Evolutionary conservation across 2,888 invertebrate genomes (phyloP).

Genomic region (Amblyjoppa fuscipennis): DNA sequence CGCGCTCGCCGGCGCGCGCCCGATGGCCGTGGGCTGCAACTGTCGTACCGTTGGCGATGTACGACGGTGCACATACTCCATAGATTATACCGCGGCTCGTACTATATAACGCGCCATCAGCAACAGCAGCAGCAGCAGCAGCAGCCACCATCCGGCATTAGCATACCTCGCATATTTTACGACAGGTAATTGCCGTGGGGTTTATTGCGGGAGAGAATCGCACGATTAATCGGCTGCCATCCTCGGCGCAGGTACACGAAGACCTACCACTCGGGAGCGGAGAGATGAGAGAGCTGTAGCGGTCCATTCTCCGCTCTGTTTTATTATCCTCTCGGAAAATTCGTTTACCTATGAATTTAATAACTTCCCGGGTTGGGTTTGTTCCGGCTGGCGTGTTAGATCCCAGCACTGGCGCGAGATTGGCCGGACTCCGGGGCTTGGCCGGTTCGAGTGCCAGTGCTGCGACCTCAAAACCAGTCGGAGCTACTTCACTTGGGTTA

Average conservation of each 20-base stretch:
- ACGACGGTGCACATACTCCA: constrained; percentile 2
- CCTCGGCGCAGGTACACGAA: constrained; percentile 42
- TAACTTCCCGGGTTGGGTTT: too few species aligned
- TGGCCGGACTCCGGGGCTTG: too few species aligned
- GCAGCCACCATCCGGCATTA: constrained; percentile 63
- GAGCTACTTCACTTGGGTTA: too few species aligned
- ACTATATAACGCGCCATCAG: constrained; percentile 20
- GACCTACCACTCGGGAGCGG: background rate
- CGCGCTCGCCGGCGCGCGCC: constrained; percentile 45
- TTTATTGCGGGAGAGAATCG: constrained; percentile 70
- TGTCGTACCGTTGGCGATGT: constrained; percentile 39
- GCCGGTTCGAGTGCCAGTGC: too few species aligned
- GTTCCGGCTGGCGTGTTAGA: too few species aligned
- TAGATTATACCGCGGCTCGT: constrained; percentile 9
- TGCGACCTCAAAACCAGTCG: too few species aligned
- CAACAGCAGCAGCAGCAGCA: background rate
- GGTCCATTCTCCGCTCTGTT: background rate
- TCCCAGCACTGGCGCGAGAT: too few species aligned
- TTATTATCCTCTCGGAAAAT: background rate
- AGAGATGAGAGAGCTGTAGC: background rate
- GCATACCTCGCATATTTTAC: constrained; percentile 76
- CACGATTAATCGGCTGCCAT: constrained; percentile 71
- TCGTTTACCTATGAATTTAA: too few species aligned
- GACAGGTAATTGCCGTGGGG: constrained; percentile 75
- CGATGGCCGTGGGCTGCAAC: constrained; percentile 55